Conservation (phyloP, 2,888 invertebrate species). For the Gnatocerus cornutus region DNA sequence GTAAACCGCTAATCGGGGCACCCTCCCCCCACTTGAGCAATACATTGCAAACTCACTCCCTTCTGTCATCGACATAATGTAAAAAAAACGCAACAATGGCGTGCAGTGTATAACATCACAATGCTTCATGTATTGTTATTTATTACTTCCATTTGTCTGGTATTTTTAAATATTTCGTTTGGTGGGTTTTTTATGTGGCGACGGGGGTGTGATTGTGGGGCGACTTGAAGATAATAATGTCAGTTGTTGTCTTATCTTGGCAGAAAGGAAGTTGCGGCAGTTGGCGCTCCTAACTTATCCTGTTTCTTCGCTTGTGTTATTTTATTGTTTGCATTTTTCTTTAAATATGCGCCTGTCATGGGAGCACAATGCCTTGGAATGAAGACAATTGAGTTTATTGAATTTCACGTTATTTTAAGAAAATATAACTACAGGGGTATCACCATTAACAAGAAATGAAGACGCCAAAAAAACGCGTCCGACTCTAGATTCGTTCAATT, state of each 20-base stretch:
- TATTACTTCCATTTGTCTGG: constrained; percentile 44
- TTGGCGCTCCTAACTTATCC: constrained; percentile 41
- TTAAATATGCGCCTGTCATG: constrained; percentile 18
- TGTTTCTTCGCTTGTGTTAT: constrained; percentile 19
- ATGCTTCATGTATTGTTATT: constrained; percentile 41
- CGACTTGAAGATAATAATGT: constrained; percentile 33
- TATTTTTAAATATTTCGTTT: constrained; percentile 45
- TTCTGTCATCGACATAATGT: constrained; percentile 62
- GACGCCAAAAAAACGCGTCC: no score
- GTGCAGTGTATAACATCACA: constrained; percentile 38
- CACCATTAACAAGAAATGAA: no score
- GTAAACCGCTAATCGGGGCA: neutral
- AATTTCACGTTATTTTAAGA: no score
- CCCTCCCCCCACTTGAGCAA: constrained; percentile 59
- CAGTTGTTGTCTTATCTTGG: constrained; percentile 44
- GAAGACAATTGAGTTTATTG: neutral
- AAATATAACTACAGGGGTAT: no score
- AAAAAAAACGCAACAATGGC: constrained; percentile 62
- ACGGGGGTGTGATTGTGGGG: constrained; percentile 33
- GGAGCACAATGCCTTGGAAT: neutral
- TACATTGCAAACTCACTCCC: constrained; percentile 61
- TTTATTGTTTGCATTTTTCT: constrained; percentile 39
- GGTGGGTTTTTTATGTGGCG: constrained; percentile 33
- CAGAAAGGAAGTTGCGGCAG: constrained; percentile 42
- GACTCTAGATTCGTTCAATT: no score